These are phyloP conservation scores for Gadus macrocephalus DNA, from an alignment of 2,113 vertebrate genomes.

Conservation along the genomic window DNA sequence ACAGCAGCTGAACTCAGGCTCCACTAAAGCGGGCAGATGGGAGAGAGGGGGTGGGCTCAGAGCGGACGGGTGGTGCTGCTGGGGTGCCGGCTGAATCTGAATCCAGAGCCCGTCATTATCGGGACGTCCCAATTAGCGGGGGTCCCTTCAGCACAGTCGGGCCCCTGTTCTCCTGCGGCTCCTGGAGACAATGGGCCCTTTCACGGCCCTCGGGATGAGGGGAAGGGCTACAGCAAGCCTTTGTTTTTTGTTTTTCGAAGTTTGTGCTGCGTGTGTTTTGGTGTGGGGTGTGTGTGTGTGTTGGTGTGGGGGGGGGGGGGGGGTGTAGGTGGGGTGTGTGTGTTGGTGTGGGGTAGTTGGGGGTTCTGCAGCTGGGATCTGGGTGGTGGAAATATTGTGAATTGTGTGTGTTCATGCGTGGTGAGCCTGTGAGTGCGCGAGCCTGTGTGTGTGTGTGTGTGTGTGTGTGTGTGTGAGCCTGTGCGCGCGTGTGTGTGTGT, in stretches of 20 bases:
- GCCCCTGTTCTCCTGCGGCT: slow-evolving; percentile 2
- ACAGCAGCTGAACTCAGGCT: no score
- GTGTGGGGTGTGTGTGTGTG: no score
- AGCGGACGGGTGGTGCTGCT: no score
- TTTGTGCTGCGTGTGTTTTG: no score
- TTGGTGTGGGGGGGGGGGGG: no score
- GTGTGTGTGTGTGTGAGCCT: no score
- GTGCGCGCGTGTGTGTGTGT: background rate
- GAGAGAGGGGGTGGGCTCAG: no score
- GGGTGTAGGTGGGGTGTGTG: no score
- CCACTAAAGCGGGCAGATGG: no score
- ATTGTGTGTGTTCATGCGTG: background rate
- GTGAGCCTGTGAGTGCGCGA: background rate
- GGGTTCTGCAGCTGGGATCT: background rate
- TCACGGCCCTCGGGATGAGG: slow-evolving; percentile 35
- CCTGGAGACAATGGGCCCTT: slow-evolving; percentile 46
- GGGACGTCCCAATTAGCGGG: slow-evolving; percentile 41
- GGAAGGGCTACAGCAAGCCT: background rate
- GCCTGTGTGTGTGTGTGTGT: background rate
- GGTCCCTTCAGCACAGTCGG: slow-evolving; percentile 5
- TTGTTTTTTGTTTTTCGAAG: no score
- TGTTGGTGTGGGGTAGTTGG: no score
- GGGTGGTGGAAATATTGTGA: background rate
- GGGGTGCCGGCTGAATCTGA: background rate
- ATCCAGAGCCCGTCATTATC: slow-evolving; percentile 21